Evolutionary conservation across 23 tunicate species (phyloP).

Genomic region (Phallusia fumigata): DNA sequence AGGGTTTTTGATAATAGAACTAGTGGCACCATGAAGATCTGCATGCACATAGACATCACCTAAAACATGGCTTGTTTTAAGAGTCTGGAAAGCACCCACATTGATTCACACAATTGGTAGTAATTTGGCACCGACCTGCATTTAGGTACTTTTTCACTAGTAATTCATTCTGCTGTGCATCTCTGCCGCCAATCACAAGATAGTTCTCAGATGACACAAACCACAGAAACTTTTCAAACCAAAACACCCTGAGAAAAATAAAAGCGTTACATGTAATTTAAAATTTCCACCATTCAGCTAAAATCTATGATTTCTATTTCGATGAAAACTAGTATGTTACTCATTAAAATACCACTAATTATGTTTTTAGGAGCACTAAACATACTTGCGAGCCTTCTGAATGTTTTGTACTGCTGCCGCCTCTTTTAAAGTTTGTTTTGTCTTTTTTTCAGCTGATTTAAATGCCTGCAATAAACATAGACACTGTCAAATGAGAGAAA

Average conservation of each 20-base stretch:
- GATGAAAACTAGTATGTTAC: no score
- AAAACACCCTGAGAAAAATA: constrained; percentile 37
- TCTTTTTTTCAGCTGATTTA: constrained; percentile 97
- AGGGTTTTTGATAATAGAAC: constrained; percentile 75
- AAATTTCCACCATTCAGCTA: no score
- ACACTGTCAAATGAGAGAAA: not conserved
- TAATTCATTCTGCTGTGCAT: constrained; percentile 96
- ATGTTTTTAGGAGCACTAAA: not conserved
- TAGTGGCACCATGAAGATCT: constrained; percentile 96
- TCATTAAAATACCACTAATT: no score
- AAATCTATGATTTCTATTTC: no score
- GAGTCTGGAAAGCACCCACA: not conserved
- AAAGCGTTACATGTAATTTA: not conserved
- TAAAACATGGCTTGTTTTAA: not conserved
- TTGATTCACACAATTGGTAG: no score
- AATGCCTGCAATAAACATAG: constrained; percentile 46
- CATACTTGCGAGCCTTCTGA: constrained; percentile 89
- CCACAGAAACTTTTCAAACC: constrained; percentile 99
- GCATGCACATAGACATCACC: constrained; percentile 96
- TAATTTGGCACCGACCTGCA: constrained; percentile 21
- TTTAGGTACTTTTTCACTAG: constrained; percentile 80
- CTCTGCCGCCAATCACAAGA: constrained; percentile 91
- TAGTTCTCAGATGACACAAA: constrained; percentile 91
- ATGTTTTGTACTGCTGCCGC: constrained; percentile 66
- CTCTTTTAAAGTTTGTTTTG: constrained; percentile 80